Conservation (phyloP, 2,888 invertebrate genomes). For the Parascotia fuliginaria region DNA sequence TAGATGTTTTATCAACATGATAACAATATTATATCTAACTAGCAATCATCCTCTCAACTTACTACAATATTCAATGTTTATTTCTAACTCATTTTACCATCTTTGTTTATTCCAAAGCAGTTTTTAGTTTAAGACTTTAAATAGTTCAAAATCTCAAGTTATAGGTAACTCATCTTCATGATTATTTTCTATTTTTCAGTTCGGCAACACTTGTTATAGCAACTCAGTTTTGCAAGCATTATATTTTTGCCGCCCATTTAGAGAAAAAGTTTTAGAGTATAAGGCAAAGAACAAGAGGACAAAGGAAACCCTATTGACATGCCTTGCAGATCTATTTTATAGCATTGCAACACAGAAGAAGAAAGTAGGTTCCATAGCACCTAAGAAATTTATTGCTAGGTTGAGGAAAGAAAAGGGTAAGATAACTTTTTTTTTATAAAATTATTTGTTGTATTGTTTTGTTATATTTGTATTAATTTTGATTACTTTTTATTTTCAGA, state of each 20-base stretch:
- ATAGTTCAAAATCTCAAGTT: too few species aligned
- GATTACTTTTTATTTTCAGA: constrained; percentile 86
- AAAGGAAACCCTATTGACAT: constrained; percentile 98
- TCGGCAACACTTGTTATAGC: constrained; percentile 99
- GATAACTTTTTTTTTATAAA: background rate
- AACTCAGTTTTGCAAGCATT: constrained; percentile 99
- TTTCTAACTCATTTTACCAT: too few species aligned
- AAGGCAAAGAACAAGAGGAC: constrained; percentile 98
- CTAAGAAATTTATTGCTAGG: constrained; percentile 99
- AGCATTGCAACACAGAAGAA: constrained; percentile 99
- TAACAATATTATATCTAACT: too few species aligned
- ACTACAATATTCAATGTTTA: too few species aligned
- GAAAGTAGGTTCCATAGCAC: constrained; percentile 99
- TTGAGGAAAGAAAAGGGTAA: constrained; percentile 98
- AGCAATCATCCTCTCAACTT: too few species aligned
- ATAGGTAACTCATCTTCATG: too few species aligned
- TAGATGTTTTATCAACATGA: too few species aligned
- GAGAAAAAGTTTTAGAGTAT: constrained; percentile 99
- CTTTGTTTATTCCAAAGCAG: too few species aligned
- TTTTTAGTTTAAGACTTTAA: too few species aligned
- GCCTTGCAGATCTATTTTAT: constrained; percentile 99
- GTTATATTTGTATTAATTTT: background rate
- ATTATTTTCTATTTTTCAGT: constrained; percentile 86
- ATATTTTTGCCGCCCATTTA: constrained; percentile 99
- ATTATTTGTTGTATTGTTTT: background rate